Evolutionary conservation across 1,140 invertebrate genomes (phyloP).

Genomic region (Apis florea): DNA sequence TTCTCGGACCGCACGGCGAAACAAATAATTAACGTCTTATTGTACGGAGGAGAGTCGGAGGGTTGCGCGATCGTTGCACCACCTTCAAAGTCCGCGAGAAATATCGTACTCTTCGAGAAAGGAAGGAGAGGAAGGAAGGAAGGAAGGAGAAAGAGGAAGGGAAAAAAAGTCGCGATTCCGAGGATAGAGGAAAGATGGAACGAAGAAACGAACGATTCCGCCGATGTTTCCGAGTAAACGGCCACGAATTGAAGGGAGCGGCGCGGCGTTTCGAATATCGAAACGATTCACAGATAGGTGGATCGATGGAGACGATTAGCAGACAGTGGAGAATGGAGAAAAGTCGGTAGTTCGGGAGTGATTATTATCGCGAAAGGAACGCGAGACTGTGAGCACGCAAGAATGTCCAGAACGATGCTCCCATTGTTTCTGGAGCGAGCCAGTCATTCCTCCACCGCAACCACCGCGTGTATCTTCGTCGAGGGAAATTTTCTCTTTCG

Average conservation of each 20-base stretch:
- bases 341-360: neutral
- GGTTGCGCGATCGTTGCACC: constrained; percentile 12
- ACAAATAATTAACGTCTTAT: constrained; percentile 33
- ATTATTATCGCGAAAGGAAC: constrained; percentile 15
- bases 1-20: neutral
- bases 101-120: neutral
- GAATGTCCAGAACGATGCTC: constrained; percentile 24
- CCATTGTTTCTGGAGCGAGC: constrained; percentile 29
- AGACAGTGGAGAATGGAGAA: neutral
- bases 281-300: neutral
- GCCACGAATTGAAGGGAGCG: neutral
- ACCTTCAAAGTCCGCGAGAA: neutral
- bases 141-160: too few species aligned
- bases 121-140: too few species aligned
- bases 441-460: constrained; percentile 24
- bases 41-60: neutral
- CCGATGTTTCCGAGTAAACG: neutral
- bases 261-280: neutral
- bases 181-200: too few species aligned
- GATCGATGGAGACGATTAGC: constrained; percentile 30
- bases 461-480: constrained; percentile 12
- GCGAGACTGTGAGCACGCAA: constrained; percentile 7
- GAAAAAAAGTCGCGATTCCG: too few species aligned
- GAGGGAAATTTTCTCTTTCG: constrained; percentile 17
- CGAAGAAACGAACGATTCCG: constrained; percentile 8